These are phyloP conservation scores for Melanerpes formicivorus DNA, from an alignment of 2,113 vertebrate species.

Conservation along the genomic window DNA sequence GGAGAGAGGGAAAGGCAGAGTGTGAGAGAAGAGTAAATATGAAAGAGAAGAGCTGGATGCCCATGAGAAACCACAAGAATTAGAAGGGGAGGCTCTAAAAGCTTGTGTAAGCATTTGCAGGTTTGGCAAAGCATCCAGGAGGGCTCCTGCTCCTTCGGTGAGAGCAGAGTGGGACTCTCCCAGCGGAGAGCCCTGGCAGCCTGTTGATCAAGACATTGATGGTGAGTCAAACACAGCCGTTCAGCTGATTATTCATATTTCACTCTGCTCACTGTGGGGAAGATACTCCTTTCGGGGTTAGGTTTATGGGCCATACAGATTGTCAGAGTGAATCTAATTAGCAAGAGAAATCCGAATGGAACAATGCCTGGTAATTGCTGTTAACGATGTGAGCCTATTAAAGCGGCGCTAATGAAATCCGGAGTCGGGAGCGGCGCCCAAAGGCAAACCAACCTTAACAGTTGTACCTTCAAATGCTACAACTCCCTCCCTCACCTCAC, in stretches of 20 bases:
- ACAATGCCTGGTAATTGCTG: conserved; percentile 35
- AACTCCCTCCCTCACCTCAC: background rate
- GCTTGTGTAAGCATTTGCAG: background rate
- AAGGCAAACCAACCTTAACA: background rate
- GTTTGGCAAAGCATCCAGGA: background rate
- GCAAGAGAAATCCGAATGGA: conserved; percentile 39
- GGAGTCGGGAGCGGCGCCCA: background rate
- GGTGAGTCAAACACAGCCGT: conserved; percentile 31
- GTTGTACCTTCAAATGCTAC: background rate
- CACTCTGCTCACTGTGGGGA: conserved; percentile 35
- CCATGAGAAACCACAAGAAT: background rate
- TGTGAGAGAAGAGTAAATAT: background rate
- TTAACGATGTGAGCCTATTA: conserved; percentile 6
- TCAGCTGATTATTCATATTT: conserved; percentile 40
- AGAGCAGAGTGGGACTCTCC: background rate
- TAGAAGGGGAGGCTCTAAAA: background rate
- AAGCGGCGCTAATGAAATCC: background rate
- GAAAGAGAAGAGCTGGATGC: background rate
- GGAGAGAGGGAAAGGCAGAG: background rate
- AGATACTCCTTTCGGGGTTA: conserved; percentile 53
- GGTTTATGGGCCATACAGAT: conserved; percentile 31
- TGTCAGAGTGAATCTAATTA: conserved; percentile 24
- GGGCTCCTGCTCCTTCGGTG: fast-evolving
- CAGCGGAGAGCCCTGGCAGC: background rate
- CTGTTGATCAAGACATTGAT: background rate